phyloP scores from a whole-genome alignment of 2,113 vertebrate genomes.

The Cromileptes altivelis region DNA sequence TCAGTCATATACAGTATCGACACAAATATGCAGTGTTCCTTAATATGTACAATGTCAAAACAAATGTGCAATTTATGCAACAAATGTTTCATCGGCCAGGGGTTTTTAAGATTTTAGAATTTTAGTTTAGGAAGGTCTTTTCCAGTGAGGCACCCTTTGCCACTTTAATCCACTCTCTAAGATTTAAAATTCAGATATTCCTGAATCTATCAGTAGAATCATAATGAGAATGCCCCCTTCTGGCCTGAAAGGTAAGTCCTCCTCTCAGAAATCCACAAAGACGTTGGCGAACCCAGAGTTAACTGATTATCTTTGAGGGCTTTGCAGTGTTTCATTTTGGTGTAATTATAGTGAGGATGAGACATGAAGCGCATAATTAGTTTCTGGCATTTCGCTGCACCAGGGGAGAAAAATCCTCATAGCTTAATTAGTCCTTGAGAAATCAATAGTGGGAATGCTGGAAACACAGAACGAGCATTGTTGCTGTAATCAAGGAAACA shows the following conservation, averaged over 20 bases:
- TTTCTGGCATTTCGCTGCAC: slow-evolving; percentile 73
- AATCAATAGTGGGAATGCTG: slow-evolving; percentile 72
- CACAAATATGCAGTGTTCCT: no score
- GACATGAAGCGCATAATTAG: slow-evolving; percentile 81
- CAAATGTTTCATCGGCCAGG: no score
- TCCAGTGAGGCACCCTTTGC: neutral
- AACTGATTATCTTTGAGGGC: slow-evolving; percentile 62
- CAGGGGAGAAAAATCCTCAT: slow-evolving; percentile 61
- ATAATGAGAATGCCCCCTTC: slow-evolving; percentile 42
- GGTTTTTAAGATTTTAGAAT: no score
- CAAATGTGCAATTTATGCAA: no score
- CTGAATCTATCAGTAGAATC: slow-evolving; percentile 7
- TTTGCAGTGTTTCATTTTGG: slow-evolving; percentile 73
- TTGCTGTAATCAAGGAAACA: slow-evolving; percentile 61
- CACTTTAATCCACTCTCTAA: neutral
- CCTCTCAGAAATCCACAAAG: slow-evolving; percentile 27
- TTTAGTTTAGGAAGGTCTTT: neutral
- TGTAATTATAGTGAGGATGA: slow-evolving; percentile 77
- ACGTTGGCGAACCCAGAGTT: slow-evolving; percentile 58
- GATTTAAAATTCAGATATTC: slow-evolving; percentile 11
- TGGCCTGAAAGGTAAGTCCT: slow-evolving; percentile 22
- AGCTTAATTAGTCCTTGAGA: slow-evolving; percentile 79
- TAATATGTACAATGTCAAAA: no score
- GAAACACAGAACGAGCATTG: slow-evolving; percentile 35
- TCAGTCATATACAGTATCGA: no score